Base-by-base conservation (phyloP, 2,888 invertebrate genomes). In the Erpobdella octoculata region DNA sequence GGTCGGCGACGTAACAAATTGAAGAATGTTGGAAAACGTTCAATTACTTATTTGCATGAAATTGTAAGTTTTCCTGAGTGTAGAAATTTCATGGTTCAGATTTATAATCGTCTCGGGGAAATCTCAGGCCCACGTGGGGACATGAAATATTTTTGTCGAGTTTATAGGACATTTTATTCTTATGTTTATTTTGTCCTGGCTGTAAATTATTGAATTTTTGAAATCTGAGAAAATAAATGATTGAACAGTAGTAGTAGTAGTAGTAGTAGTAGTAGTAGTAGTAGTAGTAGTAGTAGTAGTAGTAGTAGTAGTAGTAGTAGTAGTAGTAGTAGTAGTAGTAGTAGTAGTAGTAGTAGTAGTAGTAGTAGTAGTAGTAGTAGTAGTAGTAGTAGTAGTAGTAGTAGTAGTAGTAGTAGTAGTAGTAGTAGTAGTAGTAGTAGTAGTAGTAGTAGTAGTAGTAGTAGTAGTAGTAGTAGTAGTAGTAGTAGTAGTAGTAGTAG, bases 251-350 rank as follows among this genome's bases (percentile, higher is more conserved):
- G 62, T 61, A 61, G 62, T 61, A 25, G 9, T 25, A 28, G 62
- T 8, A 61, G 62, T 61, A 61, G 62, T 61, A 28, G 62, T 61
- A 61, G 62, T 61, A 61, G 62, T 61, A 61, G 9, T 61, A 25
- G 62, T 61, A 61, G 62, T 61, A 61, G 62, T 61, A 61, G 62
- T 61, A 61, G 62, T 61, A 61, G 62, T 61, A 61, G 62, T 61
- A 61, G 62, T 61, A 61, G 62, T 61, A 61, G 62, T 61, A 61
- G 62, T 61, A 61, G 62, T 61, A 61, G 62, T 61, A 61, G 62
- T 61, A 61, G 62, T 61, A 61, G 62, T 61, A 61, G 62, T 61
- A 61, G 62, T 61, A 61, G 62, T 61, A 61, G 62, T 61, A 61
- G 62, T 61, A 61, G 62, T 61, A 61, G 62, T 61, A 61, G 62